Evolutionary conservation across 2,797 vertebrate species (phyloP), one percentile per base, ranked within the genome.

Genomic region (Ctenosaura bakeri): DNA sequence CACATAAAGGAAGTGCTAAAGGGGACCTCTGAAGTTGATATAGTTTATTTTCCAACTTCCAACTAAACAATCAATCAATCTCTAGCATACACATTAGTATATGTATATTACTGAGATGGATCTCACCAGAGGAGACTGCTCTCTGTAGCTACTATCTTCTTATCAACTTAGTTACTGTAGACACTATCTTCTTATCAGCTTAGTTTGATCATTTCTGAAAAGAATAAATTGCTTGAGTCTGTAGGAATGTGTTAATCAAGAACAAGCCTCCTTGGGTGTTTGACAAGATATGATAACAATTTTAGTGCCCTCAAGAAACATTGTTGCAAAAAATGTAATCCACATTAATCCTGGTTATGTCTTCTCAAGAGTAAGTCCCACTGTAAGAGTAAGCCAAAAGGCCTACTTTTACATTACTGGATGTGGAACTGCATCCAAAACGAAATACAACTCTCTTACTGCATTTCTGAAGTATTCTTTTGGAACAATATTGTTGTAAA

Each of bases 401-500:
- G 46, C 22, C 79, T 64, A 14, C 20, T 66, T 22, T 38, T 29
- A 79, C 24, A n/a, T 85, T 26, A 74, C 6, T 46, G 32, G 46
- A 56, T 50, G 9, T 24, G n/a, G 32, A 52, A 32, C 35, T 66
- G 26, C 9, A 62, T 13, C n/a, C 20, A 18, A 86, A 56, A 74
- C 32, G 35, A 85, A 78, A 26, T 24, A 54, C 10, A 46, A 42
- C n/a, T 69, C 13, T 85, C 22, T 59, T 20, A 20, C 74, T 8
- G 38, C 32, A 85, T 85, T 85, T 85, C 29, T 46, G 6, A 52
- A 62, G 12, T 88, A 10, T 56, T n/a, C 59, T 81, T 90, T 76
- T 52, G 42, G 22, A 77, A 85, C 69, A 82, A 81, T 80, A 38
- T 71, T 50, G n/a, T 52, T 81, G 3, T 88, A 78, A 85, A 90